Percentiles rank a stretch among this genome's conserved stretches.
These are phyloP conservation scores for Nothobranchius furzeri DNA, from an alignment of 2,113 vertebrate species.

Conservation along the genomic window DNA sequence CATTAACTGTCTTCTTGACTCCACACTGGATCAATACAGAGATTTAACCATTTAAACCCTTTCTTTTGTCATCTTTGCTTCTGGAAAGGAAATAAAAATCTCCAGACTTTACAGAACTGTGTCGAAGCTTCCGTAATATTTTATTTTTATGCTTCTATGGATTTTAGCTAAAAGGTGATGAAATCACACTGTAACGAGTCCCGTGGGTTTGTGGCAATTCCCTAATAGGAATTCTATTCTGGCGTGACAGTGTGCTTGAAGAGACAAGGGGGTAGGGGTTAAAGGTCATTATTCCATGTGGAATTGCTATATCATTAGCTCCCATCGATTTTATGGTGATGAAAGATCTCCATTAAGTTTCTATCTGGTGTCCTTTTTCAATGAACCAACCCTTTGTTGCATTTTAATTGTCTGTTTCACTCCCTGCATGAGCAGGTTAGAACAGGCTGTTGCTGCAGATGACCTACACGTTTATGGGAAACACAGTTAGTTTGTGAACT, in stretches of 20 bases:
- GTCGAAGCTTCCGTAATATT: not conserved
- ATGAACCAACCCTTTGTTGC: conserved; percentile 8
- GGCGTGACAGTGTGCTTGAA: conserved; percentile 42
- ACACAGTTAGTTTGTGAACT: not conserved
- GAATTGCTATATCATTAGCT: conserved; percentile 55
- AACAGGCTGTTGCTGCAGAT: not conserved
- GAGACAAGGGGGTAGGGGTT: conserved; percentile 40
- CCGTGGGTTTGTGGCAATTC: conserved; percentile 28
- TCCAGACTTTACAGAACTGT: not conserved
- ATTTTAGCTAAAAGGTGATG: not conserved
- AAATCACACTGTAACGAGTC: not conserved
- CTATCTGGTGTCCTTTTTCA: conserved; percentile 1
- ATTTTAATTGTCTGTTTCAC: not conserved
- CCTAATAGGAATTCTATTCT: conserved; percentile 48
- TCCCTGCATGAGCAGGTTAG: not conserved
- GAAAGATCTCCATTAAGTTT: conserved; percentile 33
- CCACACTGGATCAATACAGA: conserved; percentile 83
- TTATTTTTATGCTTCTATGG: not conserved
- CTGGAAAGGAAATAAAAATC: conserved; percentile 4
- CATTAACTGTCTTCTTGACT: conserved; percentile 70
- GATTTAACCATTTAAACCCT: conserved; percentile 49
- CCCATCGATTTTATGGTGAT: conserved; percentile 51
- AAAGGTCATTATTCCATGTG: conserved; percentile 54
- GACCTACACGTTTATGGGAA: not conserved
- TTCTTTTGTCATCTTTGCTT: conserved; percentile 28